phyloP scores from a whole-genome alignment of 2,797 vertebrate species.

The Dallia pectoralis region DNA sequence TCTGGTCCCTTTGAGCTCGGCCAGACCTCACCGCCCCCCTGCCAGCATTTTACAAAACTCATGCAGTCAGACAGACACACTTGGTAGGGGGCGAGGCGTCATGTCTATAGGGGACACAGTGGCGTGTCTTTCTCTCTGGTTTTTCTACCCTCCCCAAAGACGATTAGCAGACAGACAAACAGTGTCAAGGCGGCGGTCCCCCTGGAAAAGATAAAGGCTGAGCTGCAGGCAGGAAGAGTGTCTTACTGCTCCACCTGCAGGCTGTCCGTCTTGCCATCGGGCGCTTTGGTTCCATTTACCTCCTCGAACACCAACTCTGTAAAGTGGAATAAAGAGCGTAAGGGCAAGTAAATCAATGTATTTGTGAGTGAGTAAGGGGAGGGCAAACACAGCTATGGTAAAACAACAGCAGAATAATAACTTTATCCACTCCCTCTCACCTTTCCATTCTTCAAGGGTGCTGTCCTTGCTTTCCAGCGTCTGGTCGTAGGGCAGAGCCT shows the following conservation, averaged over 20 bases:
- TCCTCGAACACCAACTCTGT: constrained; percentile 95
- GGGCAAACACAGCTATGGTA: background rate
- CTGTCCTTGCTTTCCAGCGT: constrained; percentile 91
- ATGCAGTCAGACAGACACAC: constrained; percentile 30
- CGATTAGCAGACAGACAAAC: constrained; percentile 27
- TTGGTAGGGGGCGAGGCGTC: constrained; percentile 23
- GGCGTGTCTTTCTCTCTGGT: constrained; percentile 29
- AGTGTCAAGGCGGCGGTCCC: constrained; percentile 36
- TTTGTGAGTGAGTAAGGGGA: background rate
- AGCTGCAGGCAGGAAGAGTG: constrained; percentile 14
- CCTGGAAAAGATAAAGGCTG: constrained; percentile 20
- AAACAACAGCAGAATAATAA: background rate
- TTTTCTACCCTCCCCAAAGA: constrained; percentile 19
- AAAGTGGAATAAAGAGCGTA: background rate
- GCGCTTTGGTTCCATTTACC: constrained; percentile 86
- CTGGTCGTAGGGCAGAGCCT: constrained; percentile 89
- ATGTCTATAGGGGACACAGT: constrained; percentile 30
- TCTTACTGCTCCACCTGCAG: constrained; percentile 87
- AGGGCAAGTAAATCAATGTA: background rate
- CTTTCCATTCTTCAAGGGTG: constrained; percentile 96
- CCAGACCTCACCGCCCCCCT: constrained; percentile 3
- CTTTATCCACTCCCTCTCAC: constrained; percentile 61
- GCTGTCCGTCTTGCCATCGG: constrained; percentile 80
- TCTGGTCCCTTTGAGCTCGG: constrained; percentile 18
- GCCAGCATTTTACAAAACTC: constrained; percentile 33